Evolutionary conservation across 2,113 vertebrate species (phyloP).

Genomic region (Anas platyrhynchos): DNA sequence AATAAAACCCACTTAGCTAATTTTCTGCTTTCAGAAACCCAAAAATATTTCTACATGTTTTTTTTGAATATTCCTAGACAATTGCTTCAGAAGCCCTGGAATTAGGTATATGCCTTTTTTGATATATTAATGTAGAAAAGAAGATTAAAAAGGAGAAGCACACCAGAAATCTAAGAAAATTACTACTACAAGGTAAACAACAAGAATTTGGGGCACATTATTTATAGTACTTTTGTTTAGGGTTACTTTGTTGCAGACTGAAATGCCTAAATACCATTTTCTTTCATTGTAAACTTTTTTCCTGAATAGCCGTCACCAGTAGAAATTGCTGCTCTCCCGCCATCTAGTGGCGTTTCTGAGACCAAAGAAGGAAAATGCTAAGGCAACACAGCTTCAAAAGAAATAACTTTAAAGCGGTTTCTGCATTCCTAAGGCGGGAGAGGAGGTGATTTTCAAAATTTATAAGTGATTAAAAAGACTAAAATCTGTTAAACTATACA

Average conservation of each 20-base stretch:
- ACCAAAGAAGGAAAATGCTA: neutral
- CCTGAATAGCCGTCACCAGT: neutral
- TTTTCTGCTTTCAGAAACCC: neutral
- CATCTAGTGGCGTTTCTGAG: conserved; percentile 39
- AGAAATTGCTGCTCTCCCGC: neutral
- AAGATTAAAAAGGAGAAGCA: neutral
- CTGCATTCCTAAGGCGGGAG: neutral
- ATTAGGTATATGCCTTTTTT: neutral
- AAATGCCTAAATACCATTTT: neutral
- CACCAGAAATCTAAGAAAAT: neutral
- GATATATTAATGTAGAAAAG: neutral
- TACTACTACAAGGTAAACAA: neutral
- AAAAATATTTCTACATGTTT: neutral
- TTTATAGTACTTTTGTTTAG: neutral
- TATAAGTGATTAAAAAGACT: neutral
- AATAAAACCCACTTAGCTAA: neutral
- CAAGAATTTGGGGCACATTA: neutral
- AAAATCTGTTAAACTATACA: neutral
- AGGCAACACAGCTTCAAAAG: neutral
- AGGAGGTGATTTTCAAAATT: neutral
- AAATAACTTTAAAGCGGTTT: neutral
- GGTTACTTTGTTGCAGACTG: neutral
- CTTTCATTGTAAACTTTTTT: neutral
- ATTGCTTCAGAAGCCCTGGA: neutral
- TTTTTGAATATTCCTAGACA: neutral